Conservation (phyloP, 2,113 vertebrate genomes). For the Anthoscopus minutus region DNA sequence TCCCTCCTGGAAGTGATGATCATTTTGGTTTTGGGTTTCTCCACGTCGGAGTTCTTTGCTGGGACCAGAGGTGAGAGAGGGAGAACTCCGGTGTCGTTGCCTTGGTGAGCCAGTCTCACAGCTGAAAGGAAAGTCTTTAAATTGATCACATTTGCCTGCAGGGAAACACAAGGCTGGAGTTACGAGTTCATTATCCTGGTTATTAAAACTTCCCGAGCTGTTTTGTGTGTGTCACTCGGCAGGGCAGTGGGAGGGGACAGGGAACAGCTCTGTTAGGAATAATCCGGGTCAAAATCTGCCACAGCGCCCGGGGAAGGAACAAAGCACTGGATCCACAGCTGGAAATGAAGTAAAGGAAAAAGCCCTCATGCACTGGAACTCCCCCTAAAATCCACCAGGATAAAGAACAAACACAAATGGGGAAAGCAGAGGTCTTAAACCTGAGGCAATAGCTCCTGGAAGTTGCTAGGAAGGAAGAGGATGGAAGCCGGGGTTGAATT, state of each 20-base stretch:
- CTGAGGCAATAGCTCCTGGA: neutral
- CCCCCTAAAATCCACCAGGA: neutral
- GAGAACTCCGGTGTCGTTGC: conserved; percentile 69
- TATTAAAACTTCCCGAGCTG: neutral
- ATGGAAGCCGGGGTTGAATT: neutral
- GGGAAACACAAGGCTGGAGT: neutral
- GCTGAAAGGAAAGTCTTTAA: conserved; percentile 91
- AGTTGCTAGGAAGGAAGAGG: neutral
- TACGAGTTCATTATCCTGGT: neutral
- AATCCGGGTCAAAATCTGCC: neutral
- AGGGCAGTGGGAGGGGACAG: neutral
- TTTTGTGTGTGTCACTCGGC: neutral
- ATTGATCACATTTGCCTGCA: conserved; percentile 81
- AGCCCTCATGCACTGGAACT: neutral
- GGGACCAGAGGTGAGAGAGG: conserved; percentile 81
- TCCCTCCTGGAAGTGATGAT: conserved; percentile 88
- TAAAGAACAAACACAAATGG: neutral
- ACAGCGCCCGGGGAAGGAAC: neutral
- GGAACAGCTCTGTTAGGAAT: neutral
- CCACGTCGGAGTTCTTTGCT: conserved; percentile 86
- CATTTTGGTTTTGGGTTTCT: conserved; percentile 92
- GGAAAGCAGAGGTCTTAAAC: neutral
- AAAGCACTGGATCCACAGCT: neutral
- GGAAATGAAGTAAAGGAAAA: neutral
- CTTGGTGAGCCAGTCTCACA: conserved; percentile 84